These are phyloP conservation scores for Rhynchonycteris naso DNA, from an alignment of 2,797 vertebrate genomes.

Conservation along the genomic window DNA sequence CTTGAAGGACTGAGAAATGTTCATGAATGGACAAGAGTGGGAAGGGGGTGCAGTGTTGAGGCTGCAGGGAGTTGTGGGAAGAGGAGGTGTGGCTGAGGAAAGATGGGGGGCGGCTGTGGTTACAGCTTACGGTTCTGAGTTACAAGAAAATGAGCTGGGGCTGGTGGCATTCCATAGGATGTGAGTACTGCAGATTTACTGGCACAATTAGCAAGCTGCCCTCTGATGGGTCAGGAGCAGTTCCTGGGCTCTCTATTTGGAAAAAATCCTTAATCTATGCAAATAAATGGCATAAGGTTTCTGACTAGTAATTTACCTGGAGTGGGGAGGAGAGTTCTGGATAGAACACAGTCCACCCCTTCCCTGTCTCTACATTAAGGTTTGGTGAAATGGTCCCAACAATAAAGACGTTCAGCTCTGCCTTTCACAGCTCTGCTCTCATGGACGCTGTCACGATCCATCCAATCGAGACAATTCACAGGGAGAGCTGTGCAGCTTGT, in stretches of 20 bases:
- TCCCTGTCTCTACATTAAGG: no score
- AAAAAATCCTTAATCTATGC: background rate
- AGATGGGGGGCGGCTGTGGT: background rate
- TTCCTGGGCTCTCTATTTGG: background rate
- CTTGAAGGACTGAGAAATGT: background rate
- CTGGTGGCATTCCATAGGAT: no score
- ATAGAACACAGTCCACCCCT: background rate
- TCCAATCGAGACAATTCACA: background rate
- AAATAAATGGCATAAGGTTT: background rate
- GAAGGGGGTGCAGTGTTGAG: background rate
- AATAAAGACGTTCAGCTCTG: background rate
- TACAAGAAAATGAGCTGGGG: background rate
- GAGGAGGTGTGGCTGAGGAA: accelerated
- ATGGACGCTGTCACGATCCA: no score
- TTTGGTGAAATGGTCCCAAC: background rate
- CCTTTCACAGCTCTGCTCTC: background rate
- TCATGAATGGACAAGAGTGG: background rate
- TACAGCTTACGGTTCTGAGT: background rate
- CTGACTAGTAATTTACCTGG: no score
- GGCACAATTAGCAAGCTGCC: no score
- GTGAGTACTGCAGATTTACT: background rate
- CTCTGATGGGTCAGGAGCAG: background rate
- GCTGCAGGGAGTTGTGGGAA: accelerated
- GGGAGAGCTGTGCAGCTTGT: background rate
- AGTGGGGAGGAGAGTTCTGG: background rate